Base-by-base conservation (phyloP, 2,888 invertebrate species). In the Orchesella flavescens region DNA sequence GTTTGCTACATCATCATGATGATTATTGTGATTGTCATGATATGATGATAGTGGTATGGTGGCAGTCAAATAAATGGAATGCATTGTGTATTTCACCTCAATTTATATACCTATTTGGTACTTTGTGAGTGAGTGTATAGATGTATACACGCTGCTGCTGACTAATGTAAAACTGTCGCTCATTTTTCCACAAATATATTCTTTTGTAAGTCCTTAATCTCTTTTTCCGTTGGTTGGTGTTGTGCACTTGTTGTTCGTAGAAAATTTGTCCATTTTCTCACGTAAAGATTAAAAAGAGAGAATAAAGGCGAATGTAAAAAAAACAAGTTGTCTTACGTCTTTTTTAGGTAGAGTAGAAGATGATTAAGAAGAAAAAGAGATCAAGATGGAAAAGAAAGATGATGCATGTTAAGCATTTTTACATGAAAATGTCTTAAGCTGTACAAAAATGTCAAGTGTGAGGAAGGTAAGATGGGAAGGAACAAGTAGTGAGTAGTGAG, bases 181-280 rank as follows among this genome's bases (percentile, higher is more conserved):
- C 83, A 76, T 69, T 69, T 65, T 75, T 59, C 19, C 63, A 68
- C 59, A 66, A 80, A 80, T 59, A 71, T 69, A 59, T 78, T 73
- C 53, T 49, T n/a, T 15, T 49, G 15, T 49, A n/a, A 15, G 61
- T 53, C 73, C 71, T 74, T 82, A 82, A 82, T 82, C 82, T 76
- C 75, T 34, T 73, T 68, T 57, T 46, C 57, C 53, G 65, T 75
- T 75, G 21, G 23, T 53, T n/a, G 53, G n/a, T 73, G 15, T 34
- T 79, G 24, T 72, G 55, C 65, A 71, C 55, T 34, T 34, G 34
- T 34, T 34, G 34, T 34, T 34, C 7, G 34, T 34, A 34, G 65
- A 78, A 78, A 78, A 72, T 72, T 75, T 71, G 71, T 76, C 83
- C 83, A 83, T 83, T 83, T 83, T 77, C 83, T 83, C 83, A 83